Conservation (phyloP, 2,797 vertebrate genomes). For the Megalops cyprinoides region DNA sequence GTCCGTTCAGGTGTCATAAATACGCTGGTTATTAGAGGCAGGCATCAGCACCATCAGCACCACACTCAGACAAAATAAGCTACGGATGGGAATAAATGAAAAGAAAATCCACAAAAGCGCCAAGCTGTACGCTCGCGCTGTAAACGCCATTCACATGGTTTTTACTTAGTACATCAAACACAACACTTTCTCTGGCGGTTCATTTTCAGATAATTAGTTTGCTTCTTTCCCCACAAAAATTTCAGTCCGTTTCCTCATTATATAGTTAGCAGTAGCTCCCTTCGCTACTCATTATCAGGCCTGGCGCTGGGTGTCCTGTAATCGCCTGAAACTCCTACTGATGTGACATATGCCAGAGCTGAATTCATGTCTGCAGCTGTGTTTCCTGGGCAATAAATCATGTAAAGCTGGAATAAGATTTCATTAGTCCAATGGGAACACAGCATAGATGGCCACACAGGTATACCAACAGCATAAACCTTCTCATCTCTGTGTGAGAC, state of each 20-base stretch:
- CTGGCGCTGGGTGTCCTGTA: no score
- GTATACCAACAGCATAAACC: background rate
- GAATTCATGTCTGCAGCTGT: background rate
- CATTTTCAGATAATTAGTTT: background rate
- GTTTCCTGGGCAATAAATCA: background rate
- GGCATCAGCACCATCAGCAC: no score
- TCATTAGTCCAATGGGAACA: background rate
- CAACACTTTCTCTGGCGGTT: background rate
- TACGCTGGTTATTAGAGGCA: background rate
- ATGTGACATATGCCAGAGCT: no score
- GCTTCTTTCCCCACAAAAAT: background rate
- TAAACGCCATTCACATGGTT: no score
- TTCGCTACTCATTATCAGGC: no score
- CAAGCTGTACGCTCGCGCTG: no score
- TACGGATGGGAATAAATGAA: no score
- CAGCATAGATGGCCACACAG: background rate
- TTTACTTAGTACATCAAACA: background rate
- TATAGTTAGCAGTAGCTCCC: no score
- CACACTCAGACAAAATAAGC: no score
- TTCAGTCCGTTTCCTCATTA: no score
- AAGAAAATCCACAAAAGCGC: no score
- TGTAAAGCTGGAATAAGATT: background rate
- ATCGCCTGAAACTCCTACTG: background rate
- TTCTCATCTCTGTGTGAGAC: background rate
- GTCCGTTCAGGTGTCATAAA: background rate